Percentiles rank a stretch among this genome's conserved stretches.
phyloP scores from a whole-genome alignment of 2,113 vertebrate species.

The Theropithecus gelada region DNA sequence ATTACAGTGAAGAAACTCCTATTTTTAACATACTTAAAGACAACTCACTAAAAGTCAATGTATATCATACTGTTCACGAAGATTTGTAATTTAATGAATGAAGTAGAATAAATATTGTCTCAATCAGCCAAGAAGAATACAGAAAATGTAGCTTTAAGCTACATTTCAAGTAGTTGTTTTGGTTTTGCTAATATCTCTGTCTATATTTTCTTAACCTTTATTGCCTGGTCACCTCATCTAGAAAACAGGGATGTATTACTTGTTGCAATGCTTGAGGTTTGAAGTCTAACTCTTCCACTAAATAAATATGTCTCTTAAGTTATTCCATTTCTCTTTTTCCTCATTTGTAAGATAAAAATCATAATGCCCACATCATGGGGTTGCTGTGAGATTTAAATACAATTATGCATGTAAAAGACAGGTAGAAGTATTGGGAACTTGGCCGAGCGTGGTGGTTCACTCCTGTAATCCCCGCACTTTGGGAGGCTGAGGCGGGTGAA shows the following conservation, averaged over 20 bases:
- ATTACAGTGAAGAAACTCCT: not conserved
- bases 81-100: not conserved
- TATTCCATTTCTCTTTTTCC: not conserved
- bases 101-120: not conserved
- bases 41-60: not conserved
- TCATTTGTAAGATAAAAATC: conserved; percentile 22
- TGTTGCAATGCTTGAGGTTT: not conserved
- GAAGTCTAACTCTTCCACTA: not conserved
- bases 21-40: not conserved
- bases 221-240: not conserved
- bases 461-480: too few species aligned
- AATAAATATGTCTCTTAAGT: not conserved
- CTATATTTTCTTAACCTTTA: not conserved
- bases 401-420: not conserved
- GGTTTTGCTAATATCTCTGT: not conserved
- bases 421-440: not conserved
- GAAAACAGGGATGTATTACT: not conserved
- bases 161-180: not conserved
- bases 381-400: conserved; percentile 26
- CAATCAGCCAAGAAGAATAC: not conserved
- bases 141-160: conserved; percentile 23
- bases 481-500: too few species aligned
- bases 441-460: too few species aligned
- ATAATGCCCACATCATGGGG: not conserved
- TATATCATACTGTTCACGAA: not conserved